Evolutionary conservation across 2,113 vertebrate genomes (phyloP).

Genomic region (Hydropotes inermis): DNA sequence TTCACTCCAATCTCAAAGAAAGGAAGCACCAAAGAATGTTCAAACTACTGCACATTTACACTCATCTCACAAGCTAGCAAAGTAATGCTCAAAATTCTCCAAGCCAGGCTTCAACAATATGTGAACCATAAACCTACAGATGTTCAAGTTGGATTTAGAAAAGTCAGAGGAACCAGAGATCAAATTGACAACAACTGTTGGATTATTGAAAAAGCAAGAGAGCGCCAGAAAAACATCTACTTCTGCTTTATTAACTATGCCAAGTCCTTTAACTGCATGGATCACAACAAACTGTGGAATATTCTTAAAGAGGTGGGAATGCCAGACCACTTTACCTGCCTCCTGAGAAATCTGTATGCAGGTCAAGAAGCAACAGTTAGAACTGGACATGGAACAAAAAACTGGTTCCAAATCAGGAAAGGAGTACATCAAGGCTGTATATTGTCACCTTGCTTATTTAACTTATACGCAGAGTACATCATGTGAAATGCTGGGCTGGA

Average conservation of each 20-base stretch:
- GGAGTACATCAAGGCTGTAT: background rate
- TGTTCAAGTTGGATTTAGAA: background rate
- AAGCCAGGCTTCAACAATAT: background rate
- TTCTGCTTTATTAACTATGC: background rate
- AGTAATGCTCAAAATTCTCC: background rate
- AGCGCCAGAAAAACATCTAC: background rate
- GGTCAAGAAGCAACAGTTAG: background rate
- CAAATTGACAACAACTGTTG: background rate
- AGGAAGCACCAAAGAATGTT: background rate
- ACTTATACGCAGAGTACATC: background rate
- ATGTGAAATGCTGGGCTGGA: background rate
- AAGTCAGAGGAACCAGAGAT: background rate
- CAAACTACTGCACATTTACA: rapidly evolving
- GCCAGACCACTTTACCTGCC: background rate
- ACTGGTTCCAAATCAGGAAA: background rate
- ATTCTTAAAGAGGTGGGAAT: background rate
- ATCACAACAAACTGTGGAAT: background rate
- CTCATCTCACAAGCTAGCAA: background rate
- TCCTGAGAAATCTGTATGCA: background rate
- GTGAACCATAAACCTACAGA: rapidly evolving
- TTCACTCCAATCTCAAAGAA: background rate
- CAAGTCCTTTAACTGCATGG: background rate
- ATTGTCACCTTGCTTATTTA: background rate
- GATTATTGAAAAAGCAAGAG: background rate
- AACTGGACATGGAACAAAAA: background rate